These are phyloP conservation scores for Caenorhabditis virilis DNA, from an alignment of 2,888 invertebrate genomes.

Conservation along the genomic window DNA sequence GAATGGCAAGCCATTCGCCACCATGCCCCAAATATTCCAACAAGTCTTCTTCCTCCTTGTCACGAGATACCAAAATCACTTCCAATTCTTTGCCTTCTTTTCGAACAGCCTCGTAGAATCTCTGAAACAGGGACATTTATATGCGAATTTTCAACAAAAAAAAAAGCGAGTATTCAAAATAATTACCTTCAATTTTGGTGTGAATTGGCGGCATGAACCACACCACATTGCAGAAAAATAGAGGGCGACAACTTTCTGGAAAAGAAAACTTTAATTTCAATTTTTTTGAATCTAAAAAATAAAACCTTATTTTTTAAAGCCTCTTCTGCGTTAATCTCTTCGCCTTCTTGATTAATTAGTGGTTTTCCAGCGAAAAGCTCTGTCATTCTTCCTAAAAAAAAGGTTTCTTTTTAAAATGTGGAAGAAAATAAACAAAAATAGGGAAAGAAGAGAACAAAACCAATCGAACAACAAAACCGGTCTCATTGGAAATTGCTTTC, in stretches of 20 bases:
- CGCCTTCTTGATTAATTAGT: constrained; percentile 45
- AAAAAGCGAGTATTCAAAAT: too few relatives aligned
- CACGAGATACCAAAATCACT: constrained; percentile 59
- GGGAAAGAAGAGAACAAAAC: neutral
- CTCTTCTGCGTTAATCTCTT: constrained; percentile 55
- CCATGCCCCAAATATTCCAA: constrained; percentile 64
- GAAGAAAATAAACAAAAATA: constrained; percentile 1
- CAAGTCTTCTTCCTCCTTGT: constrained; percentile 60
- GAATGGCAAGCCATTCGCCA: constrained; percentile 58
- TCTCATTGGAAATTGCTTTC: too few relatives aligned
- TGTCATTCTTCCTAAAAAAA: constrained; percentile 39
- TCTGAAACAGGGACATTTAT: constrained; percentile 10
- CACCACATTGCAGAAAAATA: constrained; percentile 73
- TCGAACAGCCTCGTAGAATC: constrained; percentile 47
- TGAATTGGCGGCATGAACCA: constrained; percentile 61
- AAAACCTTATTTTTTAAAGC: constrained; percentile 64
- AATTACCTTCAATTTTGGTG: constrained; percentile 61
- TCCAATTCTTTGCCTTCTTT: constrained; percentile 56
- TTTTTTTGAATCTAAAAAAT: neutral
- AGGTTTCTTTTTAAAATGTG: neutral
- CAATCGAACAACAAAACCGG: too few relatives aligned
- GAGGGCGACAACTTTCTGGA: constrained; percentile 67
- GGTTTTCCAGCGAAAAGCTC: constrained; percentile 49
- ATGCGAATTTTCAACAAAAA: neutral
- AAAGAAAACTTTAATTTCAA: neutral